These are phyloP conservation scores for Carposina sasakii DNA, from an alignment of 1,140 invertebrate species.

Conservation along the genomic window DNA sequence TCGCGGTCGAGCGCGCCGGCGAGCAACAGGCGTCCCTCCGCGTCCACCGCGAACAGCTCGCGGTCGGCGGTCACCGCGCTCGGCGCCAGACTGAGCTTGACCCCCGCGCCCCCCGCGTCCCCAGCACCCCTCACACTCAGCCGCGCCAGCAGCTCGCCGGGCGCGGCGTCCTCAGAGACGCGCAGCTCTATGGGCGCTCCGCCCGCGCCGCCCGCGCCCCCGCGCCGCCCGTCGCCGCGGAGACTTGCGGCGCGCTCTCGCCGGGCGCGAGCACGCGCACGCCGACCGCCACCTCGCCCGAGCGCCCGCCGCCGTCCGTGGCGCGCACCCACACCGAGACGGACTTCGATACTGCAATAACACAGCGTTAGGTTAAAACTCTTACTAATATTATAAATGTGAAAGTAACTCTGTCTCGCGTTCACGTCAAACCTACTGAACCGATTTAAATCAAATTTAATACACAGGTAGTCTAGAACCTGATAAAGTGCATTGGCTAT, in stretches of 20 bases:
- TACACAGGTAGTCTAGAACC: too few species aligned
- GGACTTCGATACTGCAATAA: constrained; percentile 82
- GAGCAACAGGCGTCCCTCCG: constrained; percentile 81
- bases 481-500: too few species aligned
- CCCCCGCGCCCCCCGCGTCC: too few species aligned
- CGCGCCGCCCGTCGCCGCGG: constrained; percentile 80
- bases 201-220: too few species aligned
- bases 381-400: too few species aligned
- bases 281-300: constrained; percentile 83
- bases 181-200: too few species aligned
- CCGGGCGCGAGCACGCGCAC: constrained; percentile 82
- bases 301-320: constrained; percentile 81
- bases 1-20: constrained; percentile 86
- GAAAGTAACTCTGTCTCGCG: too few species aligned
- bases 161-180: constrained; percentile 81
- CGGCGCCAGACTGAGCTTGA: constrained; percentile 80
- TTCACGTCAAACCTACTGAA: too few species aligned
- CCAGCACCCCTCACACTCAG: too few species aligned
- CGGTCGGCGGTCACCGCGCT: too few species aligned
- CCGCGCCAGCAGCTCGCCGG: constrained; percentile 50
- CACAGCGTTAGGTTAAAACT: too few species aligned
- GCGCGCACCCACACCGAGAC: constrained; percentile 93
- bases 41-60: constrained; percentile 84
- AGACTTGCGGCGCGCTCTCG: constrained; percentile 81
- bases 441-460: too few species aligned